A percentile compares a stretch with the other conserved stretches of the same genome.
These are phyloP conservation scores for Helobdella robusta DNA, from an alignment of 2,888 invertebrate genomes.

Conservation along the genomic window DNA sequence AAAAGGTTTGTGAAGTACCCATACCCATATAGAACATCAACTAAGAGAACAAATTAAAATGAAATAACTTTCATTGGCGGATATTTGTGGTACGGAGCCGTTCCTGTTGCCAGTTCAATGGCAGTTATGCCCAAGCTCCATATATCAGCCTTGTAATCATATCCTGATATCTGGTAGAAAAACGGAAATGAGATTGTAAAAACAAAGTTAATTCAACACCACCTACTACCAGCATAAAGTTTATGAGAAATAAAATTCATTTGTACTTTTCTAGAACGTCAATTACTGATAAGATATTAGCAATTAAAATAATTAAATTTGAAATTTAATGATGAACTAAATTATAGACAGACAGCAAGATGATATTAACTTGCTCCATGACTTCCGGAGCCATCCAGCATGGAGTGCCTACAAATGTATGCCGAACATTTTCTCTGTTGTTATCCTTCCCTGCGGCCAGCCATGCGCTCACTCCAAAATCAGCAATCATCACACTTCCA, in stretches of 20 bases:
- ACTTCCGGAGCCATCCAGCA: slow-evolving; percentile 99
- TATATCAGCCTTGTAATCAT: slow-evolving; percentile 92
- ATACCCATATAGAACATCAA: no score
- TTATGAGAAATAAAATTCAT: neutral
- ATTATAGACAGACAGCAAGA: neutral
- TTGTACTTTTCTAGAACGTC: no score
- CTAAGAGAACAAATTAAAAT: no score
- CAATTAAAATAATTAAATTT: neutral
- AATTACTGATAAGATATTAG: no score
- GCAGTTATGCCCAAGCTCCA: slow-evolving; percentile 93
- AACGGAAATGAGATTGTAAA: no score
- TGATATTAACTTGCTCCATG: slow-evolving; percentile 59
- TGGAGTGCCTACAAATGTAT: slow-evolving; percentile 96
- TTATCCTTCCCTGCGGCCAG: slow-evolving; percentile 84
- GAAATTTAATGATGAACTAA: neutral
- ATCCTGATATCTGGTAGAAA: slow-evolving; percentile 68
- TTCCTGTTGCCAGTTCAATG: slow-evolving; percentile 89
- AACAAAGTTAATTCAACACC: neutral
- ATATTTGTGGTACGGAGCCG: slow-evolving; percentile 96
- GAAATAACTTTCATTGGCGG: slow-evolving; percentile 79
- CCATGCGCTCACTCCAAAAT: slow-evolving; percentile 97
- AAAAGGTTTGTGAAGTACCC: no score
- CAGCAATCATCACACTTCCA: slow-evolving; percentile 90
- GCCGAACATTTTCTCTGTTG: slow-evolving; percentile 79
- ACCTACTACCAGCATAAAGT: slow-evolving; percentile 2